Evolutionary conservation across 2,797 vertebrate species (phyloP).

Genomic region (Knipowitschia caucasica): DNA sequence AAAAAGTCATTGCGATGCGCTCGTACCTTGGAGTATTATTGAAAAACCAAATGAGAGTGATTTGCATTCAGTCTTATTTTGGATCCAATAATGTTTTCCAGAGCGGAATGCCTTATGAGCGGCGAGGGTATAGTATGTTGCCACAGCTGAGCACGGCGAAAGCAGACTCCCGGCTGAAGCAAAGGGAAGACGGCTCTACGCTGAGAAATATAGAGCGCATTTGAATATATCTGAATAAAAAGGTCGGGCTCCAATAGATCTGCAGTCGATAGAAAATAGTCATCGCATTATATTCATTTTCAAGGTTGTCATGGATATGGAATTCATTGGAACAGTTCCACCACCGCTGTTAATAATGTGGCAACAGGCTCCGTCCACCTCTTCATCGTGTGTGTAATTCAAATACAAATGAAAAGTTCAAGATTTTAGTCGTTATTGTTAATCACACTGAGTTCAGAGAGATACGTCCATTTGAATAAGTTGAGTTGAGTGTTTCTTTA

Average conservation of each 20-base stretch:
- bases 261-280: neutral
- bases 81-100: slow-evolving; percentile 3
- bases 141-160: neutral
- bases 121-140: slow-evolving; percentile 9
- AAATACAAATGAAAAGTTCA: neutral
- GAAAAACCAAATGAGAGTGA: slow-evolving; percentile 12
- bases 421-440: too few relatives aligned
- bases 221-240: neutral
- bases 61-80: slow-evolving; percentile 4
- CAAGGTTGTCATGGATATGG: neutral
- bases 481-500: too few relatives aligned
- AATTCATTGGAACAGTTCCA: neutral
- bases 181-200: neutral
- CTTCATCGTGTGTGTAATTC: neutral
- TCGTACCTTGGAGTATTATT: slow-evolving; percentile 11
- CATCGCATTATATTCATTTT: neutral
- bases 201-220: slow-evolving; percentile 1
- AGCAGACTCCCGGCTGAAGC: neutral
- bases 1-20: slow-evolving; percentile 12
- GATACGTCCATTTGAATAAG: too few relatives aligned
- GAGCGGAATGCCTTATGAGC: slow-evolving; percentile 1
- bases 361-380: neutral
- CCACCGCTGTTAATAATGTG: neutral
- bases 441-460: too few relatives aligned
- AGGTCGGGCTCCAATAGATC: too few relatives aligned